Conservation (phyloP, 2,113 vertebrate species). For the Lucifuga dentata region DNA sequence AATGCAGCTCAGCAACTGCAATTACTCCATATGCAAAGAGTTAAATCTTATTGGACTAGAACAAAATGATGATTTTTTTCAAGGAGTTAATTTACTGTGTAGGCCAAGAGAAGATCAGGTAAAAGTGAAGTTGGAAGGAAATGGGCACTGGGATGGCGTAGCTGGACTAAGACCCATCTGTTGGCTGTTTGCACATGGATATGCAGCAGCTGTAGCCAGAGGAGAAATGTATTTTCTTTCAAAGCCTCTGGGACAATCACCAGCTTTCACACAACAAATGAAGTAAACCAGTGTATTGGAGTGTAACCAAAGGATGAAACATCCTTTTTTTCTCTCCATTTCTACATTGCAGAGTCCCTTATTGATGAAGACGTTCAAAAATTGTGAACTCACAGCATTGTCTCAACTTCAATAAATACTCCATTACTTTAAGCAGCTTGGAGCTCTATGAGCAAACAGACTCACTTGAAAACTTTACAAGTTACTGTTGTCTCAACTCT, state of each 20-base stretch:
- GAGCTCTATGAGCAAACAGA: constrained; percentile 25
- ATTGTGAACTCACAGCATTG: constrained; percentile 24
- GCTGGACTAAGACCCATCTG: constrained; percentile 69
- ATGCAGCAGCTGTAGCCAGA: constrained; percentile 68
- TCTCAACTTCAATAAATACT: constrained; percentile 38
- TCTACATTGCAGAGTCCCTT: not conserved
- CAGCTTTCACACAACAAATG: constrained; percentile 60
- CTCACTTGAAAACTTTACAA: constrained; percentile 26
- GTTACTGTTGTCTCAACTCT: constrained; percentile 1
- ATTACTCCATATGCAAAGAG: constrained; percentile 50
- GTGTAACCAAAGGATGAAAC: constrained; percentile 45
- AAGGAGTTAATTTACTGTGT: constrained; percentile 46
- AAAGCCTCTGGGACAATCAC: constrained; percentile 61
- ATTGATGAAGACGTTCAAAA: constrained; percentile 50
- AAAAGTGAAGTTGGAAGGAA: constrained; percentile 54
- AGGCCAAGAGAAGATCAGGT: constrained; percentile 54
- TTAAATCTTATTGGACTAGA: constrained; percentile 50
- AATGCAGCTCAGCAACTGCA: constrained; percentile 35
- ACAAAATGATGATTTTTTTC: constrained; percentile 46
- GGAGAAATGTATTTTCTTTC: constrained; percentile 62
- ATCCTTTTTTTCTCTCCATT: no score
- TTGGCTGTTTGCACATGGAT: constrained; percentile 73
- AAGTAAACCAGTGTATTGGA: constrained; percentile 62
- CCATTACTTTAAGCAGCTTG: constrained; percentile 30
- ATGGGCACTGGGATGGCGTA: constrained; percentile 30